A percentile compares a stretch with the other conserved stretches of the same genome.
These are phyloP conservation scores for Plecturocebus donacophilus DNA, from an alignment of 2,113 vertebrate genomes.

Conservation along the genomic window DNA sequence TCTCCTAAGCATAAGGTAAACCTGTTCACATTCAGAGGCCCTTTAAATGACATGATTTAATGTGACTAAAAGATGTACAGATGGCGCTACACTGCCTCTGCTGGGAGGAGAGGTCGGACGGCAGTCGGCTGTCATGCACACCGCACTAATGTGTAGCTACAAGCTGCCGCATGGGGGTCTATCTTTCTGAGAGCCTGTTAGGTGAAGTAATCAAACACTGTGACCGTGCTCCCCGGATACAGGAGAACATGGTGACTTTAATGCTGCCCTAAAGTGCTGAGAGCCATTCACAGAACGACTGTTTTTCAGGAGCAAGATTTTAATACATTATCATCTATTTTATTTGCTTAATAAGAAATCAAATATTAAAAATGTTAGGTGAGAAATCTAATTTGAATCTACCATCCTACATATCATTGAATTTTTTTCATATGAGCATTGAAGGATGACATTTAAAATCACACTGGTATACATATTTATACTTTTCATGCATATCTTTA, in stretches of 20 bases:
- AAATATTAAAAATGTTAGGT: background rate
- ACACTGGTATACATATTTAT: background rate
- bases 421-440: background rate
- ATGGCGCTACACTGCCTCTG: conserved; percentile 79
- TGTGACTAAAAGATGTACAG: conserved; percentile 85
- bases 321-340: conserved; percentile 37
- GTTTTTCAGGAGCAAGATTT: conserved; percentile 26
- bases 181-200: conserved; percentile 62
- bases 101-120: conserved; percentile 81
- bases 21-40: conserved; percentile 66
- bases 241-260: background rate
- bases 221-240: conserved; percentile 59
- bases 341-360: conserved; percentile 22
- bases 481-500: background rate
- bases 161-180: conserved; percentile 79
- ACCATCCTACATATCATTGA: background rate
- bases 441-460: conserved; percentile 39
- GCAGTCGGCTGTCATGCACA: conserved; percentile 81
- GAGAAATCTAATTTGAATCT: conserved; percentile 30
- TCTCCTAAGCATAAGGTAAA: conserved; percentile 77
- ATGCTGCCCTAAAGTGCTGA: background rate
- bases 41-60: conserved; percentile 84
- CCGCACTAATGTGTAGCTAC: conserved; percentile 78
- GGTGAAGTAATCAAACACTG: conserved; percentile 64
- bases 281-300: background rate